Percentiles rank a stretch among this genome's conserved stretches.
phyloP scores from a whole-genome alignment of 2,888 invertebrate genomes.

The Tribolium freemani region DNA sequence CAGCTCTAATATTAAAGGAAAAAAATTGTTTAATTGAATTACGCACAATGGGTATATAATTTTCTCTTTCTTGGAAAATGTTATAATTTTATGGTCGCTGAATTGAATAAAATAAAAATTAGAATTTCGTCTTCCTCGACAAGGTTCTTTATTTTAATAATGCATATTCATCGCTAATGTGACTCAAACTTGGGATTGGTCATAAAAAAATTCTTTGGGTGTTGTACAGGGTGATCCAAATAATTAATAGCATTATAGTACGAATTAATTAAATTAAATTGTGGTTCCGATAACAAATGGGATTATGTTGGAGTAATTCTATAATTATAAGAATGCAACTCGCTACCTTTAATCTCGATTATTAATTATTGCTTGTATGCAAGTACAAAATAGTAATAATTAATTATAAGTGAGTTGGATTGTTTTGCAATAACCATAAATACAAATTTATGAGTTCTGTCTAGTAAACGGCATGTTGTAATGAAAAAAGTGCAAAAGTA shows the following conservation, averaged over 20 bases:
- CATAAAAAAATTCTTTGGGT: too few species aligned
- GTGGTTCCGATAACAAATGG: neutral
- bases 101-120: neutral
- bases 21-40: neutral
- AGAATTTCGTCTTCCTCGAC: neutral
- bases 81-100: neutral
- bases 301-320: neutral
- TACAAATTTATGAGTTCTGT: neutral
- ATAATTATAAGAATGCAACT: neutral
- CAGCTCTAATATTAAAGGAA: neutral
- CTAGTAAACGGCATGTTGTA: neutral
- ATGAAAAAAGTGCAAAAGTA: constrained; percentile 10
- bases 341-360: neutral
- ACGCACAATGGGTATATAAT: neutral
- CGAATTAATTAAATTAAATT: neutral
- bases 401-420: neutral
- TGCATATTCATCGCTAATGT: too few species aligned
- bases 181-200: too few species aligned
- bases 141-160: too few species aligned
- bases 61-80: neutral
- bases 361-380: neutral
- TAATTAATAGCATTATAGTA: too few species aligned
- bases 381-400: neutral
- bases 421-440: neutral
- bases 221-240: too few species aligned